A percentile compares a stretch with the other conserved stretches of the same genome.
phyloP scores from a whole-genome alignment of 2,888 invertebrate species.

The Drosophila atroscutellata region DNA sequence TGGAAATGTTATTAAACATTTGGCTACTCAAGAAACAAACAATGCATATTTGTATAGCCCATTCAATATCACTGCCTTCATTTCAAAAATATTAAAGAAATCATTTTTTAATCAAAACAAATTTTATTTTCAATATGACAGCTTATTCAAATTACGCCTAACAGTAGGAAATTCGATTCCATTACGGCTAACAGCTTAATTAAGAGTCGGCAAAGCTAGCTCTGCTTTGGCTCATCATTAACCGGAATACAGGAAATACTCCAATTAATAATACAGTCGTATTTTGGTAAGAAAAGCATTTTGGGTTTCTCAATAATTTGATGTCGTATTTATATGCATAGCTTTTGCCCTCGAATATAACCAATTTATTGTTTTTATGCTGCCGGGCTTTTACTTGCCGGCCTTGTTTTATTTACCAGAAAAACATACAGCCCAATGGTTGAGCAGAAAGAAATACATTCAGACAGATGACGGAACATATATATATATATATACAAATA shows the following conservation, averaged over 20 bases:
- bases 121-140: neutral
- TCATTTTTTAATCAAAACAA: neutral
- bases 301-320: constrained; percentile 54
- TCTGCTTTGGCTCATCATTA: neutral
- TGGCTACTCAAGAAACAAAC: neutral
- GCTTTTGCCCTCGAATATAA: constrained; percentile 43
- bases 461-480: constrained; percentile 2
- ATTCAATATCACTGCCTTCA: neutral
- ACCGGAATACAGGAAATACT: constrained; percentile 6
- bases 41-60: neutral
- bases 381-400: constrained; percentile 30
- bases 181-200: constrained; percentile 1
- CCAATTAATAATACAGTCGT: constrained; percentile 22
- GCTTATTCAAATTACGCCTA: neutral
- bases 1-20: constrained; percentile 26
- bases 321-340: constrained; percentile 62
- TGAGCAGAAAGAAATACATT: constrained; percentile 15
- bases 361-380: constrained; percentile 53
- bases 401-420: constrained; percentile 69
- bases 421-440: constrained; percentile 46
- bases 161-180: neutral
- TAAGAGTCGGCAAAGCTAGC: neutral
- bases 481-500: constrained; percentile 8
- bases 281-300: constrained; percentile 13
- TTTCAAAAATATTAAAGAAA: neutral